A percentile compares a stretch with the other conserved stretches of the same genome.
phyloP scores from a whole-genome alignment of 2,113 vertebrate species.

The Paramisgurnus dabryanus region DNA sequence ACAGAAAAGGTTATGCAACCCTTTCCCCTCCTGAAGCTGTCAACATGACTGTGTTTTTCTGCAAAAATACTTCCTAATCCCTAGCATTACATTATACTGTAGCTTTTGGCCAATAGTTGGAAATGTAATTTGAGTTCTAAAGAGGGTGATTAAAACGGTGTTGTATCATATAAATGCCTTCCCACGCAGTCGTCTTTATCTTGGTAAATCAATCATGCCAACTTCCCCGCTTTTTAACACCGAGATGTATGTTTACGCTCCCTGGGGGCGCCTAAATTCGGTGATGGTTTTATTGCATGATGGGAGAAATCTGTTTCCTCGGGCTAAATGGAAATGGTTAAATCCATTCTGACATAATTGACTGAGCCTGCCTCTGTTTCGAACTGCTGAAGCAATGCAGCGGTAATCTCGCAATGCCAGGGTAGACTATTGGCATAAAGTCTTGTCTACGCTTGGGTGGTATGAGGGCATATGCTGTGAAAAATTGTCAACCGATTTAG shows the following conservation, averaged over 20 bases:
- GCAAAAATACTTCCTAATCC: conserved; percentile 26
- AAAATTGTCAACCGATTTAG: too few relatives aligned
- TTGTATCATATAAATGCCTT: conserved; percentile 49
- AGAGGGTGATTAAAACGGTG: conserved; percentile 43
- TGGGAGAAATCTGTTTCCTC: conserved; percentile 9
- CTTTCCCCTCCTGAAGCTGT: neutral
- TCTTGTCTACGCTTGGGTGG: neutral
- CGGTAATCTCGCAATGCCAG: neutral
- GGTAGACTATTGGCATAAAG: neutral
- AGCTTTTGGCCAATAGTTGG: conserved; percentile 34
- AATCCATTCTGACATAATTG: conserved; percentile 19
- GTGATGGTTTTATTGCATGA: conserved; percentile 34
- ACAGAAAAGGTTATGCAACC: neutral
- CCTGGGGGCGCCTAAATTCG: conserved; percentile 13
- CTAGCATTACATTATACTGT: conserved; percentile 1
- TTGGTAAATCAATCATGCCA: conserved; percentile 49
- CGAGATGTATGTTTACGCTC: conserved; percentile 24
- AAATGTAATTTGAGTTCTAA: conserved; percentile 43
- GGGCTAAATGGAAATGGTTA: conserved; percentile 12
- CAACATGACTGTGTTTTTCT: conserved; percentile 14
- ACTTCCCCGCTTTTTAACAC: conserved; percentile 26
- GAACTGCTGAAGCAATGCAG: neutral
- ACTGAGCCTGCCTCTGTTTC: neutral
- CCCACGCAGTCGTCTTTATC: conserved; percentile 50
- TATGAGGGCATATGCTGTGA: too few relatives aligned